phyloP scores from a whole-genome alignment of 2,797 vertebrate species.

The Galagoides demidoff region DNA sequence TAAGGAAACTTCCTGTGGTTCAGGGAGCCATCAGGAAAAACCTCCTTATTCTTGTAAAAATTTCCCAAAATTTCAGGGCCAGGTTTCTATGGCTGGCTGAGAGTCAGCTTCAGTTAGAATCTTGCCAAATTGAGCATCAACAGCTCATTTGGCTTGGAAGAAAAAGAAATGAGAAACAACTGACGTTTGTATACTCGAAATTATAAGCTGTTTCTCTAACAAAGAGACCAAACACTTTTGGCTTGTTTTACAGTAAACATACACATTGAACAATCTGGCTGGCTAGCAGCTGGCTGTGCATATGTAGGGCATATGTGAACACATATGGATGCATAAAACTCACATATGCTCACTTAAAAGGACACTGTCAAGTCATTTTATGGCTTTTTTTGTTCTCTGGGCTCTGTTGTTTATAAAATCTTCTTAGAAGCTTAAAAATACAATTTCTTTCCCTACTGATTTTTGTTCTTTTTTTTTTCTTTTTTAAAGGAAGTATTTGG shows the following conservation, averaged over 20 bases:
- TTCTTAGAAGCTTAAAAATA: constrained; percentile 86
- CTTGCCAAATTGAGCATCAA: constrained; percentile 80
- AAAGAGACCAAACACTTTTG: constrained; percentile 81
- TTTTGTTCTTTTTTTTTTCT: constrained; percentile 70
- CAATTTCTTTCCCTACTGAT: constrained; percentile 85
- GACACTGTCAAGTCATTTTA: constrained; percentile 84
- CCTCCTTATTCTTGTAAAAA: constrained; percentile 74
- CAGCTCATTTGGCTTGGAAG: constrained; percentile 70
- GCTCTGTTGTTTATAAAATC: constrained; percentile 85
- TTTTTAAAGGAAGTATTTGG: constrained; percentile 79
- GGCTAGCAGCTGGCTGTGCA: constrained; percentile 82
- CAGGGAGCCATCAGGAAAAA: constrained; percentile 65
- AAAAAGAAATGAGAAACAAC: constrained; percentile 78
- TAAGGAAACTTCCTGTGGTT: constrained; percentile 61
- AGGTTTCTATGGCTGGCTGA: constrained; percentile 67
- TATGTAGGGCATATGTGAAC: constrained; percentile 86
- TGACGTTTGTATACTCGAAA: constrained; percentile 79
- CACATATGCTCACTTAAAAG: constrained; percentile 87
- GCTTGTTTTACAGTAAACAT: constrained; percentile 84
- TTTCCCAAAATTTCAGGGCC: constrained; percentile 63
- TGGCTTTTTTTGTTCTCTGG: constrained; percentile 84
- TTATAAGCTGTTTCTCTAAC: constrained; percentile 82
- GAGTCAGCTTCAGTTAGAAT: constrained; percentile 72
- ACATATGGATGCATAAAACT: constrained; percentile 84
- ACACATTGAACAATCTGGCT: constrained; percentile 70